Base-by-base conservation (phyloP, 2,797 vertebrate species). In the Microchirus variegatus region DNA sequence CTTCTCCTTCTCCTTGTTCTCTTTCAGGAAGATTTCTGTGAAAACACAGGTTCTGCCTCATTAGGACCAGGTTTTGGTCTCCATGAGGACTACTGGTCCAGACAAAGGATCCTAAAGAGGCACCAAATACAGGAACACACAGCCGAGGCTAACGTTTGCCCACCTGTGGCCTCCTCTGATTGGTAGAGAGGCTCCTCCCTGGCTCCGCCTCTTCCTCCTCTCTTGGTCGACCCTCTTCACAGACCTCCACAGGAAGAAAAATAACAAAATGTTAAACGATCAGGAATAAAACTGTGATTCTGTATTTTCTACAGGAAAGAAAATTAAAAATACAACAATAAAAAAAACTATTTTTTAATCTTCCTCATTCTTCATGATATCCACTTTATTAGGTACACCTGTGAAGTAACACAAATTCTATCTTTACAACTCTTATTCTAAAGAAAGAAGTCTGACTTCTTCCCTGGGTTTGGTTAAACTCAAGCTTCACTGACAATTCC, bases 1-100 rank as follows among this genome's bases (percentile, higher is more conserved):
- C 97, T 88, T 99, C 95, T 58, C 97, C 97, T 89, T 99, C 97
- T 22, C 97, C 97, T 62, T 96, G 95, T 87, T 96, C 97, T 82
- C 97, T 91, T 79, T 98, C 95, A 0, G 97, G 97, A 47, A 94
- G 81, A 36, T 88, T 70, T 38, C 92, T 93, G 79, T 35, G 2
- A 62, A 67, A 17, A 75, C 43, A 55, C n/a, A 55, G 22, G 22
- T 22, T 22, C 22, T 22, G 22, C 51, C 69, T 22, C 22, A 22
- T 22, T 22, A 22, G 22, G 22, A 22, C 22, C 22, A 22, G 22
- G 22, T 22, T 22, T 22, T 10, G 10, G 22, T 15, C 4, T 46
- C 1, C 12, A 48, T n/a, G n/a, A 22, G 22, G 22, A 22, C 31
- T 31, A 31, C 31, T 4, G 31, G 31, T 31, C 31, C 31, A 6